A percentile compares a stretch with the other conserved stretches of the same genome.
These are phyloP conservation scores for Drosophila bocki DNA, from an alignment of 1,140 invertebrate genomes.

Conservation along the genomic window DNA sequence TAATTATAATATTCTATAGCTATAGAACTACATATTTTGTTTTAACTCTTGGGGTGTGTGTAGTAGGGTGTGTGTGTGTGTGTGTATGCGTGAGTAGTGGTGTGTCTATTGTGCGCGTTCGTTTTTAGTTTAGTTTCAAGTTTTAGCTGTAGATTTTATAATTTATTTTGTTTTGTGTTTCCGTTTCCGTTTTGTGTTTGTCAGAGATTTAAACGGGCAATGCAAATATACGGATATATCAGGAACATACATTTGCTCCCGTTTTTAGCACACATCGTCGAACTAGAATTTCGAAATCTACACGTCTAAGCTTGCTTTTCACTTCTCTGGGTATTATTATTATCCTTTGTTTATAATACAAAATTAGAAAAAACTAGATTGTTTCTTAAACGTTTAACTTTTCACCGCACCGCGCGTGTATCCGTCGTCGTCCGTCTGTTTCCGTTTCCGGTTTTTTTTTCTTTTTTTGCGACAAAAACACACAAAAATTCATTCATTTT, in stretches of 20 bases:
- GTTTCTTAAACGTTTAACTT: conserved; percentile 37
- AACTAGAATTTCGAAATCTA: conserved; percentile 49
- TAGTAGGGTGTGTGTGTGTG: conserved; percentile 14
- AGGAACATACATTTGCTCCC: conserved; percentile 37
- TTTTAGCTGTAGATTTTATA: conserved; percentile 9
- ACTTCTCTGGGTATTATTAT: conserved; percentile 32
- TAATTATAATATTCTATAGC: conserved; percentile 48
- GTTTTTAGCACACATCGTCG: conserved; percentile 64
- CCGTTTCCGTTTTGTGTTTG: conserved; percentile 51
- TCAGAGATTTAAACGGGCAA: conserved; percentile 26
- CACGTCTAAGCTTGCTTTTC: conserved; percentile 18
- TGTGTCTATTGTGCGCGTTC: conserved; percentile 47
- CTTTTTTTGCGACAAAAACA: conserved; percentile 23
- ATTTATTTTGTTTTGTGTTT: conserved; percentile 42
- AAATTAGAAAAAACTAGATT: conserved; percentile 47
- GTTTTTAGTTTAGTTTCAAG: conserved; percentile 19
- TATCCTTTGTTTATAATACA: conserved; percentile 44
- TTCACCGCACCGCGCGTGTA: conserved; percentile 19
- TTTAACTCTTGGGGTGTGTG: conserved; percentile 39
- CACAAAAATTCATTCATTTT: conserved; percentile 56
- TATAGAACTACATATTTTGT: conserved; percentile 63
- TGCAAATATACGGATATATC: conserved; percentile 36
- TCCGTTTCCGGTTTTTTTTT: background rate
- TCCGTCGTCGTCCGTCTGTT: conserved; percentile 14
- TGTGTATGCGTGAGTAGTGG: conserved; percentile 14